These are phyloP conservation scores for Clivina fossor DNA, from an alignment of 2,888 invertebrate genomes.

Conservation along the genomic window DNA sequence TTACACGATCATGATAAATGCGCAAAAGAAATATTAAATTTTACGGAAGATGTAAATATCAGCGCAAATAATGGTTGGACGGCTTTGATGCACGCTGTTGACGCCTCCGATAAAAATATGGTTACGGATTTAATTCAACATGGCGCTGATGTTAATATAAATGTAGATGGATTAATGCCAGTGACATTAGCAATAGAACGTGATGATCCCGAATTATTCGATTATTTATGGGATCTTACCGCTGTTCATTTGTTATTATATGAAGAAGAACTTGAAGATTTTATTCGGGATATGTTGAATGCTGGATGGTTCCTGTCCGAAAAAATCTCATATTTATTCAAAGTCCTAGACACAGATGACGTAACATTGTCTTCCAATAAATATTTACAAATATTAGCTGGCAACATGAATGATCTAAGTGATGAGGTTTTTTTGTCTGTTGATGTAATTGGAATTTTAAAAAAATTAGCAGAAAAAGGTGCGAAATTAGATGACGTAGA, in stretches of 20 bases:
- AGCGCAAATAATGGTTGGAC: slow-evolving; percentile 10
- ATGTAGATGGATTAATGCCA: slow-evolving; percentile 17
- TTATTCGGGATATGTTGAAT: slow-evolving; percentile 3
- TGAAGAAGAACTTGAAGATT: slow-evolving; percentile 8
- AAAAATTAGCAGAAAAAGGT: slow-evolving; percentile 8
- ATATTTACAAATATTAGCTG: slow-evolving; percentile 12
- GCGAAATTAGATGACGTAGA: slow-evolving; percentile 12
- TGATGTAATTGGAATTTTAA: slow-evolving; percentile 12
- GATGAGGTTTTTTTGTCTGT: not conserved
- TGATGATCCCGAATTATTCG: slow-evolving; percentile 2
- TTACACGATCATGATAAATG: slow-evolving; percentile 9
- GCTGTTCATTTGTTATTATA: slow-evolving; percentile 1
- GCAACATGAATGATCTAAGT: slow-evolving; percentile 1
- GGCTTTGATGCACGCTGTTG: slow-evolving; percentile 11
- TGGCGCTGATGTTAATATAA: slow-evolving; percentile 18
- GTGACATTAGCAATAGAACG: slow-evolving; percentile 11
- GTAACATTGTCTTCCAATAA: not conserved
- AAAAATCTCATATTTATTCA: slow-evolving; percentile 11
- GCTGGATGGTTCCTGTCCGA: slow-evolving; percentile 2
- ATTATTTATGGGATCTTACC: slow-evolving; percentile 12
- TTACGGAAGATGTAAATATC: slow-evolving; percentile 12
- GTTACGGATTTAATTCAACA: slow-evolving; percentile 5
- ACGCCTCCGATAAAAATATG: slow-evolving; percentile 3
- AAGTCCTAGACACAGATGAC: slow-evolving; percentile 16
- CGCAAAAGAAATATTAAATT: slow-evolving; percentile 14